A percentile compares a stretch with the other conserved stretches of the same genome.
phyloP scores from a whole-genome alignment of 2,113 vertebrate species.

The Paedocypris sp. region DNA sequence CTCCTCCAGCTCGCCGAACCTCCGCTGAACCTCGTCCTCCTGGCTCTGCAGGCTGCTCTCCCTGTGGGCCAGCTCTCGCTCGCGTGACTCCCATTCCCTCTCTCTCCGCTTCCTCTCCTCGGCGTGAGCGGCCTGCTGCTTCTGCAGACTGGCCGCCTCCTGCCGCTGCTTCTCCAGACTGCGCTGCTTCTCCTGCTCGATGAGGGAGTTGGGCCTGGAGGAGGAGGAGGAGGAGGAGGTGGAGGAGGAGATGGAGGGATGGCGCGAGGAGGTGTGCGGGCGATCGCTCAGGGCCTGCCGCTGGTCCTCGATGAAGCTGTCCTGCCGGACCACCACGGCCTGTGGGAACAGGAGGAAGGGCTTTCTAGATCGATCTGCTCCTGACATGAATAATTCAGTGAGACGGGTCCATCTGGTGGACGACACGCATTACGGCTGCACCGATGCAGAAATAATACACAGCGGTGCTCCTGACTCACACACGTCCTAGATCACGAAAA shows the following conservation, averaged over 20 bases:
- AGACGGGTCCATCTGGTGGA: not conserved
- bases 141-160: slow-evolving; percentile 75
- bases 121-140: slow-evolving; percentile 71
- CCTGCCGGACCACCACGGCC: slow-evolving; percentile 82
- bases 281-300: slow-evolving; percentile 65
- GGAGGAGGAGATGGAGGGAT: slow-evolving; percentile 40
- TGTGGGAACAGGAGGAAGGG: slow-evolving; percentile 30
- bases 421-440: too few species aligned
- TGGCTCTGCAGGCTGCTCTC: slow-evolving; percentile 55
- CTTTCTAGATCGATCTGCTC: not conserved
- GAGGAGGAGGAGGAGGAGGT: slow-evolving; percentile 45
- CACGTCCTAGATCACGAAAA: too few species aligned
- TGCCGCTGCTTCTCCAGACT: slow-evolving; percentile 82
- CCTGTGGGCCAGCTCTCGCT: slow-evolving; percentile 57
- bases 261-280: slow-evolving; percentile 37
- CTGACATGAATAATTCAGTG: not conserved
- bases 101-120: slow-evolving; percentile 67
- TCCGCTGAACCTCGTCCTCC: slow-evolving; percentile 55
- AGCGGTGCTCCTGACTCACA: too few species aligned
- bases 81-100: slow-evolving; percentile 66
- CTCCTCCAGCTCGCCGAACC: slow-evolving; percentile 50
- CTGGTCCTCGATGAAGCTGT: slow-evolving; percentile 83
- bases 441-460: too few species aligned
- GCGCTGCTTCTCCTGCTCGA: slow-evolving; percentile 87
- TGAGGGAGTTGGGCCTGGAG: slow-evolving; percentile 59